These are phyloP conservation scores for Xestobium rufovillosum DNA, from an alignment of 2,888 invertebrate genomes.

Conservation along the genomic window DNA sequence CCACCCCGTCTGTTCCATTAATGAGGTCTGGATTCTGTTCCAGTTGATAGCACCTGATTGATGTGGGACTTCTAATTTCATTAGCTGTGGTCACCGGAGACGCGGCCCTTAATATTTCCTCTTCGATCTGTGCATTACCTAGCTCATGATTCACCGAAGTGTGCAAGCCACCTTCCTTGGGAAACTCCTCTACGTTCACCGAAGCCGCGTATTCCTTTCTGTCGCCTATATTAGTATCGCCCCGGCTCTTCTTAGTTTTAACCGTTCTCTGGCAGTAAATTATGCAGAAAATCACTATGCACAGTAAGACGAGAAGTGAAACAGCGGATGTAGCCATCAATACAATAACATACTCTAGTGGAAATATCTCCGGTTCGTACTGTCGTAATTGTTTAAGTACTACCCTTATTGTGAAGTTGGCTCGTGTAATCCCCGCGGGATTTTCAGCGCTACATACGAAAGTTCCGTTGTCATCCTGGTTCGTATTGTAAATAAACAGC, in stretches of 20 bases:
- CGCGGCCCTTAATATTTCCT: slow-evolving; percentile 29
- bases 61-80: slow-evolving; percentile 51
- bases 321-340: slow-evolving; percentile 57
- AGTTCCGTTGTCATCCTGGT: slow-evolving; percentile 74
- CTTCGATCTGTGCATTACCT: slow-evolving; percentile 21
- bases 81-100: slow-evolving; percentile 38
- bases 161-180: background rate
- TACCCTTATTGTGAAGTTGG: slow-evolving; percentile 76
- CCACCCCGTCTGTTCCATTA: slow-evolving; percentile 61
- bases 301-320: slow-evolving; percentile 54
- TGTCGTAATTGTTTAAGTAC: slow-evolving; percentile 66
- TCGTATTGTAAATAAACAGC: slow-evolving; percentile 69
- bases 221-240: background rate
- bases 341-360: slow-evolving; percentile 61
- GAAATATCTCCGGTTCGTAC: slow-evolving; percentile 54
- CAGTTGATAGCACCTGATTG: slow-evolving; percentile 42
- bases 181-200: slow-evolving; percentile 19
- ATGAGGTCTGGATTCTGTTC: slow-evolving; percentile 73
- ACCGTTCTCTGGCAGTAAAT: background rate
- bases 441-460: slow-evolving; percentile 82
- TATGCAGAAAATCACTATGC: background rate
- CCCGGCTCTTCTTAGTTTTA: background rate
- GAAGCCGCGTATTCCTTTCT: slow-evolving; percentile 28
- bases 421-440: slow-evolving; percentile 66
- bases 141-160: slow-evolving; percentile 10